Base-by-base conservation (phyloP, 2,113 vertebrate species). In the Rhineura floridana region DNA sequence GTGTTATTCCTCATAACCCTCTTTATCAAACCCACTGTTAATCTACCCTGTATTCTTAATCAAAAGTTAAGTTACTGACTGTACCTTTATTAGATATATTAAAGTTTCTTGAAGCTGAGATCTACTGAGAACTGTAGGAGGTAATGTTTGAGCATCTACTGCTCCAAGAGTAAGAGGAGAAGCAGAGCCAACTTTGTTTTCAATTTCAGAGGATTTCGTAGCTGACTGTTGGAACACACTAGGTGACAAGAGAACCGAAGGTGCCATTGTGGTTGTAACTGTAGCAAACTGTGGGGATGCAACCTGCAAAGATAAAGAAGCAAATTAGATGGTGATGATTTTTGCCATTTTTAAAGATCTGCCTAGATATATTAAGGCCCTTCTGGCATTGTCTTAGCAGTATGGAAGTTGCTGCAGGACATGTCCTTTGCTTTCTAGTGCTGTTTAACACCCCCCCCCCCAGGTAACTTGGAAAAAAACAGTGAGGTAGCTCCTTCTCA, bases 71-170 rank as follows among this genome's bases (percentile, higher is more conserved):
- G 6, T 42, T 15, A 83, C 0, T 84, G 72, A 88, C 87, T 89
- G 67, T 97, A 99, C 99, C 98, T 99, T 99, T 93, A 99, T 98
- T 75, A 99, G 97, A 95, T 99, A 97, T 89, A 99, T 97, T 87
- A 99, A 94, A 3, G 98, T 97, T 79, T 99, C 98, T 79, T 99
- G 98, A 88, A 99, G 97, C 95, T 99, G 98, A 84, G 97, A 95
- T 95, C 97, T 98, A 95, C 95, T 98, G 96, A 98, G 98, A 91
- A 96, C 89, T 44, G 97, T 88, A 85, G 96, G 94, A 81, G 96
- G 94, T 90, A 94, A 87, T 88, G 92, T 87, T 48, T 94, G 96
- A 85, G 93, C 85, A 90, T 99, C 98, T 83, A 91, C 81, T 55
- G 93, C 85, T 83, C 94, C 96, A 73, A 96, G 91, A 9, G 97